Percentiles rank a stretch among this genome's conserved stretches.
Conservation (phyloP, 2,888 invertebrate species). For the Ormyrus pomaceus region DNA sequence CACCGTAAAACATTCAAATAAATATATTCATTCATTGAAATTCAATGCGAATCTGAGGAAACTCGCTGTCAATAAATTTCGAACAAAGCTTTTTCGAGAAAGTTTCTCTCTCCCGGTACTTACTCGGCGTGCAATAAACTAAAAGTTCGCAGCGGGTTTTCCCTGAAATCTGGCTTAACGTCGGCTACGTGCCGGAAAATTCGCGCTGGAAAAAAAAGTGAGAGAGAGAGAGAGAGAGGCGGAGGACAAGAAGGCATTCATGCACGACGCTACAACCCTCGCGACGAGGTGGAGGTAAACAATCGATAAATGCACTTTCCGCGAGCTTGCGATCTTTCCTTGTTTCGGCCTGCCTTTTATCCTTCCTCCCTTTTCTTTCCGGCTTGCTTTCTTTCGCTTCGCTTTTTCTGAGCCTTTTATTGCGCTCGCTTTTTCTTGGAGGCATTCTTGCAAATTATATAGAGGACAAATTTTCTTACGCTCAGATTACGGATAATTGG, state of each 20-base stretch:
- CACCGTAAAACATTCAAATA: background rate
- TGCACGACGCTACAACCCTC: too few species aligned
- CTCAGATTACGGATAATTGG: too few species aligned
- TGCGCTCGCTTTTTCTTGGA: too few species aligned
- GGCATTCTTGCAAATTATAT: too few species aligned
- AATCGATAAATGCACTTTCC: conserved; percentile 44
- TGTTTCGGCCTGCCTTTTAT: conserved; percentile 5
- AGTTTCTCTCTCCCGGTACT: too few species aligned
- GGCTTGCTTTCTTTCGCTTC: background rate
- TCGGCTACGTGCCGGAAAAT: background rate
- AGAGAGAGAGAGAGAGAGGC: too few species aligned
- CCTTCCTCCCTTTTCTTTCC: too few species aligned
- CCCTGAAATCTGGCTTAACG: conserved; percentile 14
- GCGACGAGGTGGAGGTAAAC: background rate
- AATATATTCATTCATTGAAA: background rate
- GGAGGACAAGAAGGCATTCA: too few species aligned
- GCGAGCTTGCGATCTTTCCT: conserved; percentile 5
- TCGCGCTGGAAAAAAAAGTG: background rate
- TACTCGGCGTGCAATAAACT: background rate
- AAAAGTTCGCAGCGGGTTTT: conserved; percentile 32
- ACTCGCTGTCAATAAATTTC: background rate
- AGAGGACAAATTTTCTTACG: too few species aligned
- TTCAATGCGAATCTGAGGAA: background rate
- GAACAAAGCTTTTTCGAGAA: background rate
- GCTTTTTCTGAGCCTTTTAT: background rate